Base-by-base conservation (phyloP, 1,140 invertebrate genomes). In the Drosophila willistoni region DNA sequence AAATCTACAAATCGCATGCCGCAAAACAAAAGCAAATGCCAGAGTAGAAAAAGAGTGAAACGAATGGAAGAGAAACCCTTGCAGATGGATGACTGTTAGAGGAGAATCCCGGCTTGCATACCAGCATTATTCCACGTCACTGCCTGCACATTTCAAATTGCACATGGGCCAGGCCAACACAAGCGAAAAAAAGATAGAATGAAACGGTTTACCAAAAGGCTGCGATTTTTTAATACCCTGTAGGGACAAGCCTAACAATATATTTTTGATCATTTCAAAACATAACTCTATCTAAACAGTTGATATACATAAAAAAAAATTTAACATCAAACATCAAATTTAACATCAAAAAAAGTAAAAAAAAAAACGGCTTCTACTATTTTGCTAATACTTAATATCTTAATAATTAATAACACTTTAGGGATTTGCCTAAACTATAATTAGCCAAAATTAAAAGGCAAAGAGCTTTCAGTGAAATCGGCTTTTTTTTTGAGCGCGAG, bases 121-220 rank as follows among this genome's bases (percentile, higher is more conserved):
- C 82, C 83, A 72, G 73, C 84, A 87, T 87, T 87, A 87, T 82
- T 87, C 77, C 83, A 87, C 71, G 83, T 87, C 83, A 83, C 59
- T 76, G 67, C 55, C 71, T 66, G 72, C 81, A 73, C 72, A 87
- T 82, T 86, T 87, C 69, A 77, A 87, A 83, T 78, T 73, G 71
- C 71, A 77, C 71, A 73, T 77, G 74, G 56, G 33, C 33, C 56
- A 59, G 56, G 56, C 29, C 33, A 59, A 14, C 61, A 71, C 71
- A 77, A 34, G 36, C 33, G 4, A 25, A 13, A 13, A 73, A 65
- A 68, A 60, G 51, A 39, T 65, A 56, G 14, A n/a, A 22, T 33
- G 33, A 29, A n/a, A 7, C 2, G n/a, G 2, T 10, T 22, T 51
- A 22, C 4, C 3, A 22, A 10, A 12, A 9, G 2, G 14, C 14